Evolutionary conservation across 2,888 invertebrate species (phyloP), one percentile per base, ranked within the genome.

Genomic region (Drosophila borborema): DNA sequence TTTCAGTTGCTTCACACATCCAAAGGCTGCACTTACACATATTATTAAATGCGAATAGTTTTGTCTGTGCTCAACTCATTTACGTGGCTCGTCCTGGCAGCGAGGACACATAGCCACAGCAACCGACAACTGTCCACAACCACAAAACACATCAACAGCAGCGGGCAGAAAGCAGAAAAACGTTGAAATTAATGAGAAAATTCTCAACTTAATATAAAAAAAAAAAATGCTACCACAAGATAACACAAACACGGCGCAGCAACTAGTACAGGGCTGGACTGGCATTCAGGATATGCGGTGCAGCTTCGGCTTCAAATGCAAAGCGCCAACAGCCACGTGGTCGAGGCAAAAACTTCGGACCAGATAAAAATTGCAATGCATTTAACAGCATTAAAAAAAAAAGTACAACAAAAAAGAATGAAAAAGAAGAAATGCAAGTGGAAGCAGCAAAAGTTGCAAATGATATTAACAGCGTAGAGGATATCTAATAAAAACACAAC

Each of bases 151-250:
- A 85, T 85, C 85, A 86, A 82, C 89, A 70, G 60, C 72, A 79
- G 66, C 75, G 62, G 53, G 62, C 64, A 75, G 62, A 59, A 59
- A 49, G 46, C 72, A 64, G 55, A 66, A 83, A 86, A 85, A 89
- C 80, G 85, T 86, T 84, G 89, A 89, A 85, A 89, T 85, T 89
- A 85, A 89, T 85, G 85, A 89, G 85, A 89, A 85, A 85, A 85
- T 85, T 85, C 89, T 82, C 85, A 53, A 82, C 85, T 82, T 89
- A 74, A 83, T 80, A 82, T 77, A 81, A 79, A 88, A 89, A 40
- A 38, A 5, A 38, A 14, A 38, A 16, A 40, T 20, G 14, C 38
- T 6, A 80, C 87, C 87, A 45, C 85, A 77, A 86, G 85, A 85
- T 85, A 85, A 80, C 87, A 86, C 77, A 75, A 75, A 71, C 75